Evolutionary conservation across 2,888 invertebrate genomes (phyloP), one percentile per base, ranked within the genome.

Genomic region (Neelides folsomi): DNA sequence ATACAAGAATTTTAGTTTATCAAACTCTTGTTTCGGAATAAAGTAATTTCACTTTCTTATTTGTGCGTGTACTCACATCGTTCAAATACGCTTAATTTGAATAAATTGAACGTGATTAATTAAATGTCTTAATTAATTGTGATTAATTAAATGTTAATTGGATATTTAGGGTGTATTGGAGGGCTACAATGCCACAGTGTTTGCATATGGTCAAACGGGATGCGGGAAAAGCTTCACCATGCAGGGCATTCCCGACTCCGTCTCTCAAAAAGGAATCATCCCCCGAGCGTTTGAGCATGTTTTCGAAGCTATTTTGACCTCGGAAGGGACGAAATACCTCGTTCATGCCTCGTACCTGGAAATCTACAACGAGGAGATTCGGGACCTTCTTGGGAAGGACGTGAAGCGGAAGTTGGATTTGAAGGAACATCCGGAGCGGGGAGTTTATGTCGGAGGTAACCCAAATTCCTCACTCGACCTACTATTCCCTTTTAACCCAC

Each of bases 151-250:
- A 15, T 39, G 19, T 10, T n/a, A 9, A 9, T 15, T 15, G 13
- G 50, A 13, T 52, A 51, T 49, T 16, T 71, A 82, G 77, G 86
- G 86, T 55, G 86, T 88, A 1, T 75, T 89, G 51, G 89, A 90
- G 67, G 90, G 90, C 1, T 90, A 90, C 74, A 92, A 90, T 73
- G 86, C 86, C 15, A 90, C 90, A 0, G 86, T 92, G 49, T 90
- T 92, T 70, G 90, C 90, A 0, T 92, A 92, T 68, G 90, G 90
- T 0, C 90, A 90, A 72, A 90, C 89, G 1, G 89, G 90, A 0
- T 87, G 88, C 68, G 90, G 90, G 0, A 92, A 90, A 69, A 86
- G 87, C 1, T 86, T 83, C 68, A 85, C 87, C 10, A 92, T 92
- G 89, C 86, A 87, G 68, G 89, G 86, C 8, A 70, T 77, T 20